Evolutionary conservation across 2,797 vertebrate species (phyloP), one percentile per base, ranked within the genome.

Genomic region (Propithecus perrieri): DNA sequence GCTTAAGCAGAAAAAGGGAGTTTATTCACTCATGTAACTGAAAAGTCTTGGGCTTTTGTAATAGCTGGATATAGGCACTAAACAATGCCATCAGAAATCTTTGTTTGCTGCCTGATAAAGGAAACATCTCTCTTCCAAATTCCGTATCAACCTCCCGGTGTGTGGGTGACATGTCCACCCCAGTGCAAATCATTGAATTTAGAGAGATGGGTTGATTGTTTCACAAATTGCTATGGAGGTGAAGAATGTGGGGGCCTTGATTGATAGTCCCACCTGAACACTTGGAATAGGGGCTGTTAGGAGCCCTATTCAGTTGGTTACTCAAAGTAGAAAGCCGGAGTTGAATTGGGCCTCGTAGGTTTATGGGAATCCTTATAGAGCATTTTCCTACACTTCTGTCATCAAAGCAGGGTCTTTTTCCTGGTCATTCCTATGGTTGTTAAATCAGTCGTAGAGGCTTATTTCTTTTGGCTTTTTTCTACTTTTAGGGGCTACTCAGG

Each of bases 21-120:
- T 79, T 81, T 72, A 71, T 83, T 92, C 81, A 85, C n/a, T 78
- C 18, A 13, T 50, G 7, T 48, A 57, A 90, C 59, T 85, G 55
- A 78, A 67, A 89, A 85, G 43, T 65, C 33, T 11, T 78, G 15
- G 28, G 10, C 6, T 85, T 92, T 74, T 90, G 5, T 71, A n/a
- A 57, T 50, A 83, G 15, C 30, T 85, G 30, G 18, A 53, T 67
- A 15, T 22, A 69, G 30, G 10, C 5, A 67, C 7, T 69, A 76
- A 81, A 67, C 0, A 55, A 4, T 53, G 30, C 57, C 8, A 43
- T 20, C 18, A 76, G 24, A 0, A 75, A 86, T 80, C 3, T 65
- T 28, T 81, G 35, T 81, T 7, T 38, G 89, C 86, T 90, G 59
- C 17, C 41, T 46, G 22, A 71, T 30, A 71, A 35, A 89, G 13